phyloP scores from a whole-genome alignment of 2,113 vertebrate genomes.

The Archocentrus centrarchus region DNA sequence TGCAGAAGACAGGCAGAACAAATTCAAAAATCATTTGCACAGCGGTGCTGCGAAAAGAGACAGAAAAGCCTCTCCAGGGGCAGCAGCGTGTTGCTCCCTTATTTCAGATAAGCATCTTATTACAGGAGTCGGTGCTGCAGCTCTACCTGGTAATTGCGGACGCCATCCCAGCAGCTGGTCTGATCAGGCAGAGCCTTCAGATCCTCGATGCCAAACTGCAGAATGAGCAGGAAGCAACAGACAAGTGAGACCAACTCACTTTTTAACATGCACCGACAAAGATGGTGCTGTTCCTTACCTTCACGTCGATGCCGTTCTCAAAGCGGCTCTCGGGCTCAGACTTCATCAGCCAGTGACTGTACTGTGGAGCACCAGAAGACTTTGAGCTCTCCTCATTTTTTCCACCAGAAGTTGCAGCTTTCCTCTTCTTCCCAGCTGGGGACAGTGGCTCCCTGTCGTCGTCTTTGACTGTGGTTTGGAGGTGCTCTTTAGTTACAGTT shows the following conservation, averaged over 20 bases:
- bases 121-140: background rate
- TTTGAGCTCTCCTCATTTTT: conserved; percentile 44
- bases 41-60: background rate
- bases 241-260: background rate
- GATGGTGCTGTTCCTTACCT: conserved; percentile 77
- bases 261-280: background rate
- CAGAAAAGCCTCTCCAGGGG: background rate
- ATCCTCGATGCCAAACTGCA: conserved; percentile 95
- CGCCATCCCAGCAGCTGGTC: conserved; percentile 94
- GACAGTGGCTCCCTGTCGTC: conserved; percentile 41
- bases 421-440: conserved; percentile 53
- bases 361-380: conserved; percentile 21
- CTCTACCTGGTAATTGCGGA: conserved; percentile 95
- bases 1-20: conserved; percentile 56
- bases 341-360: conserved; percentile 92
- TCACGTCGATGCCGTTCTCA: conserved; percentile 92
- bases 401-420: conserved; percentile 51
- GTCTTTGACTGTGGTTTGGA: conserved; percentile 30
- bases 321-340: conserved; percentile 95
- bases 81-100: background rate
- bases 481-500: background rate
- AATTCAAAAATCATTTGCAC: background rate
- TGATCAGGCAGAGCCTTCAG: conserved; percentile 89
- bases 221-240: conserved; percentile 22
- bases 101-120: background rate